These are phyloP conservation scores for Oriolus oriolus DNA, from an alignment of 2,113 vertebrate species.

Conservation along the genomic window DNA sequence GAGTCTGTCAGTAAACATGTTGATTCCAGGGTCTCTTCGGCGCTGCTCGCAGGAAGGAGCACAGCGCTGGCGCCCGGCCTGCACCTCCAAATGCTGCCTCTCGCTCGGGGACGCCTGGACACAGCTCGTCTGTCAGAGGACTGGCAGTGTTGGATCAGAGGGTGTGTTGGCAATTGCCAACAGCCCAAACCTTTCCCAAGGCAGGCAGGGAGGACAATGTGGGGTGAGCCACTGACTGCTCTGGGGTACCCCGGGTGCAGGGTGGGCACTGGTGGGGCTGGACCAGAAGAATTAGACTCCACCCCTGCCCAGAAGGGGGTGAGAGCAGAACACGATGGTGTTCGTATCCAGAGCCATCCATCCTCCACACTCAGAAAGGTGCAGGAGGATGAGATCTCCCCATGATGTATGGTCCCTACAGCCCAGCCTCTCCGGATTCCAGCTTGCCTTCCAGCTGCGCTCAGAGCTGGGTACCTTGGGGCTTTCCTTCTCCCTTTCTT, in stretches of 20 bases:
- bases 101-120: rapidly evolving
- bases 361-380: background rate
- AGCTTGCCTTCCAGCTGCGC: background rate
- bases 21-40: constrained; percentile 45
- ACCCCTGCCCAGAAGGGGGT: background rate
- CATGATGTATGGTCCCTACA: rapidly evolving
- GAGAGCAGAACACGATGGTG: background rate
- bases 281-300: rapidly evolving
- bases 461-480: background rate
- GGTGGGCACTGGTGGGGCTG: rapidly evolving
- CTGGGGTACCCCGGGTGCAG: rapidly evolving
- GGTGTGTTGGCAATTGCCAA: background rate
- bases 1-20: constrained; percentile 62
- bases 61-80: background rate
- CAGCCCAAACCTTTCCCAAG: background rate
- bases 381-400: background rate
- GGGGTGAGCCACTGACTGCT: background rate
- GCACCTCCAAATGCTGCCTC: background rate
- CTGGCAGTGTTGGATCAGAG: rapidly evolving
- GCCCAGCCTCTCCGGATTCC: background rate
- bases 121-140: rapidly evolving
- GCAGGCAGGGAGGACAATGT: background rate
- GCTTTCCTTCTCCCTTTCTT: background rate
- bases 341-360: rapidly evolving
- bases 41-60: background rate